phyloP scores from a whole-genome alignment of 2,888 invertebrate genomes.

The Aplocera efformata region DNA sequence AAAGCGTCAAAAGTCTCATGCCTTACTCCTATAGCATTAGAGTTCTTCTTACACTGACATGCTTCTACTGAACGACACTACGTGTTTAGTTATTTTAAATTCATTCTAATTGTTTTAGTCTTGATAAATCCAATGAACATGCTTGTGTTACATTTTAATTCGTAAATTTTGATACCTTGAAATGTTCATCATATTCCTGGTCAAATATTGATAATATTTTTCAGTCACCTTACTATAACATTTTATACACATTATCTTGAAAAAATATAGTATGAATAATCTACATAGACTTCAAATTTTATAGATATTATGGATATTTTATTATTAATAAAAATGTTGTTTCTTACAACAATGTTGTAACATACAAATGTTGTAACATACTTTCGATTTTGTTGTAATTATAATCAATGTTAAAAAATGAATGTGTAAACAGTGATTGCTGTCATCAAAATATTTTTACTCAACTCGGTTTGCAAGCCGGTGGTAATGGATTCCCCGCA shows the following conservation, averaged over 20 bases:
- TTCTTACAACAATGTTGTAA: too few relatives aligned
- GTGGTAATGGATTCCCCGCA: too few relatives aligned
- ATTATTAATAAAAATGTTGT: too few relatives aligned
- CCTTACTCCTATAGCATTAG: slow-evolving; percentile 37
- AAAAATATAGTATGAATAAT: slow-evolving; percentile 4
- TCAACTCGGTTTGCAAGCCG: too few relatives aligned
- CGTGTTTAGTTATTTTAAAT: slow-evolving; percentile 9
- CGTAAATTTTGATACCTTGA: slow-evolving; percentile 18
- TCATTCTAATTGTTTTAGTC: slow-evolving; percentile 8
- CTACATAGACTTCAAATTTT: too few relatives aligned
- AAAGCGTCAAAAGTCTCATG: slow-evolving; percentile 50
- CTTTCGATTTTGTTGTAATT: too few relatives aligned
- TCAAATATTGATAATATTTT: background rate
- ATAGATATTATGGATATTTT: too few relatives aligned
- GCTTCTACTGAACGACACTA: slow-evolving; percentile 42
- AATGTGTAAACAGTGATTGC: too few relatives aligned
- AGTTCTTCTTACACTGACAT: slow-evolving; percentile 46
- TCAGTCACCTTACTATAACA: slow-evolving; percentile 4
- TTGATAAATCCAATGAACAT: slow-evolving; percentile 29
- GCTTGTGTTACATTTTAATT: slow-evolving; percentile 25
- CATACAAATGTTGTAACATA: too few relatives aligned
- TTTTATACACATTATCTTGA: slow-evolving; percentile 21
- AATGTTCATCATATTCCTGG: background rate
- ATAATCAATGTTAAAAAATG: too few relatives aligned
- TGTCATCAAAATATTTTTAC: too few relatives aligned